phyloP scores from a whole-genome alignment of 2,888 invertebrate species.

The Scaptomyza flava region DNA sequence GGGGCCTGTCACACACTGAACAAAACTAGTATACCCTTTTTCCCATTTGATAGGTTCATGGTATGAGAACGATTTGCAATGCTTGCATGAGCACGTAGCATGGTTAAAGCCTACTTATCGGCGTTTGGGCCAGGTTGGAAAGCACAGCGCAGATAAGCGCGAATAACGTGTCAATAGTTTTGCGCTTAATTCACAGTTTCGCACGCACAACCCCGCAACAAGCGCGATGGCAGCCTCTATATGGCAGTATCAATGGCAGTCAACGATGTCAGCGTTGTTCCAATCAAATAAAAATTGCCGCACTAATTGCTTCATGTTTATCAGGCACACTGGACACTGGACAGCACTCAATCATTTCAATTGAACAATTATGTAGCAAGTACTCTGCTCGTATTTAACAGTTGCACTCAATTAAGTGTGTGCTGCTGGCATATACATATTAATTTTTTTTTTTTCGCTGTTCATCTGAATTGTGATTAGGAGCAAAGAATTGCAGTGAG shows the following conservation, averaged over 20 bases:
- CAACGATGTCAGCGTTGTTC: conserved; percentile 30
- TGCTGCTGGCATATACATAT: conserved; percentile 29
- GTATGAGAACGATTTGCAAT: neutral
- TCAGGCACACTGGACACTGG: conserved; percentile 13
- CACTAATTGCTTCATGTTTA: conserved; percentile 68
- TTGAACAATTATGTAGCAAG: conserved; percentile 66
- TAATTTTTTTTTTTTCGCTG: neutral
- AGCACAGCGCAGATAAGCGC: conserved; percentile 33
- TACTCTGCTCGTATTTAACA: conserved; percentile 18
- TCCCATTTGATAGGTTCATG: no score
- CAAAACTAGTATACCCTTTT: no score
- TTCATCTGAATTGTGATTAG: conserved; percentile 42
- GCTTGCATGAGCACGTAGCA: conserved; percentile 42
- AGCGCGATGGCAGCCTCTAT: neutral
- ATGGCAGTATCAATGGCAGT: conserved; percentile 24
- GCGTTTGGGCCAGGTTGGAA: conserved; percentile 27
- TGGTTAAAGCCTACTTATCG: conserved; percentile 51
- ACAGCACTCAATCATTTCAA: conserved; percentile 62
- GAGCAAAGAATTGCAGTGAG: neutral
- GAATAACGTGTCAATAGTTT: conserved; percentile 17
- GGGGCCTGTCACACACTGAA: no score
- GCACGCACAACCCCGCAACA: conserved; percentile 43
- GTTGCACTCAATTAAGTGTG: conserved; percentile 71
- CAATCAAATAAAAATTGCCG: conserved; percentile 70
- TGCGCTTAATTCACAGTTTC: conserved; percentile 32